Percentiles rank a stretch among this genome's conserved stretches.
Conservation (phyloP, 2,113 vertebrate species). For the Fregata magnificens region DNA sequence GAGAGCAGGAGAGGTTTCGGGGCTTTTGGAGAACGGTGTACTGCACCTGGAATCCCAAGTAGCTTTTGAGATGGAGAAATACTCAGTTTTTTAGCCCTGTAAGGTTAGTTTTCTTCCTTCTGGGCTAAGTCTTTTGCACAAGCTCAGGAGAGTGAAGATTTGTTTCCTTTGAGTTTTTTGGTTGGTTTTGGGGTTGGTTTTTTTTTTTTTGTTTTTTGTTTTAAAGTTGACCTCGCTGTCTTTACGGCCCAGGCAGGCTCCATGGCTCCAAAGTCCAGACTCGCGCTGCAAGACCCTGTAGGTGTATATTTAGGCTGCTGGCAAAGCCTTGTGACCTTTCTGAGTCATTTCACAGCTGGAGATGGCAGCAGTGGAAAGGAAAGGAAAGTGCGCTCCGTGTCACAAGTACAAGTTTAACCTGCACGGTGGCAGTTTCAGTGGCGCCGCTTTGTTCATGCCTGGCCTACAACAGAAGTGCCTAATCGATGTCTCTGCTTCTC, state of each 20-base stretch:
- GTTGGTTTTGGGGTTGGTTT: too few species aligned
- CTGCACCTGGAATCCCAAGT: not conserved
- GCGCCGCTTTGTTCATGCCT: not conserved
- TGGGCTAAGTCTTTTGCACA: not conserved
- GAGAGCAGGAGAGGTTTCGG: not conserved
- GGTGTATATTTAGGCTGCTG: not conserved
- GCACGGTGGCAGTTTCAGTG: not conserved
- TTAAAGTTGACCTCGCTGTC: not conserved
- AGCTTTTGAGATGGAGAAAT: not conserved
- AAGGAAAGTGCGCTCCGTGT: not conserved
- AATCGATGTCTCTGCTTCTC: not conserved
- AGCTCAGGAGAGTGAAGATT: not conserved
- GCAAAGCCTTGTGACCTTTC: not conserved
- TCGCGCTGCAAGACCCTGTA: fast-evolving
- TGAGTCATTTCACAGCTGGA: not conserved
- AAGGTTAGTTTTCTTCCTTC: not conserved
- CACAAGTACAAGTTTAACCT: not conserved
- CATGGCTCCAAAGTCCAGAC: fast-evolving
- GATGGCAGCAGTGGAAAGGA: not conserved
- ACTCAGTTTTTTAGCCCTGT: not conserved
- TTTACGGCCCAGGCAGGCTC: not conserved
- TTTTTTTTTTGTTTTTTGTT: not conserved
- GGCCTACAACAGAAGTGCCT: not conserved
- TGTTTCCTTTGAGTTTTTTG: not conserved
- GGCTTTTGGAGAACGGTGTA: fast-evolving